Evolutionary conservation across 2,797 vertebrate species (phyloP).

Genomic region (Peromyscus nudipes): DNA sequence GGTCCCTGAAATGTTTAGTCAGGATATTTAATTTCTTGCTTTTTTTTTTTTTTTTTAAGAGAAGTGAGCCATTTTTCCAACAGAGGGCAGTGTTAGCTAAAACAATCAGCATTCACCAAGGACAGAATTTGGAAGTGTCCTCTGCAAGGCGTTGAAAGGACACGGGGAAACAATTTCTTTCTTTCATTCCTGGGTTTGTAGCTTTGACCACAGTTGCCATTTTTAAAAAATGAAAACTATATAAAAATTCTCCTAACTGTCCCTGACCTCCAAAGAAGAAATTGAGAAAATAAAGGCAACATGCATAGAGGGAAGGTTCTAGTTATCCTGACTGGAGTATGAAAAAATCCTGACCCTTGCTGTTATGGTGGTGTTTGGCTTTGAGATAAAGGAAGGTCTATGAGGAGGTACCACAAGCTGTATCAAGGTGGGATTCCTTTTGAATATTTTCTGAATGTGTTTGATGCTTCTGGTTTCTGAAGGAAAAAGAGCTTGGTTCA

Average conservation of each 20-base stretch:
- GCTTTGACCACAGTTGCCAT: conserved; percentile 69
- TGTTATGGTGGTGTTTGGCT: not conserved
- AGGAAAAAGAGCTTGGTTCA: not conserved
- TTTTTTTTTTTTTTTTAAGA: not conserved
- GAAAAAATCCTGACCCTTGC: not conserved
- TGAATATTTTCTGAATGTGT: not conserved
- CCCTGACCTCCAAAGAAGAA: conserved; percentile 52
- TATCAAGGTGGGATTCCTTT: not conserved
- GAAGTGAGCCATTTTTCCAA: conserved; percentile 70
- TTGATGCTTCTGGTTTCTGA: not conserved
- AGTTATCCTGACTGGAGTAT: not conserved
- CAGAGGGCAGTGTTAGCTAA: conserved; percentile 88
- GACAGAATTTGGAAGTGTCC: not conserved
- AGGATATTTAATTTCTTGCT: conserved; percentile 32
- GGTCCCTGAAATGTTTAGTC: not conserved
- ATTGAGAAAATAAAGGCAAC: conserved; percentile 52
- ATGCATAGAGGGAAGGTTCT: not conserved
- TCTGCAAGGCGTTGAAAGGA: conserved; percentile 75
- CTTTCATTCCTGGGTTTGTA: conserved; percentile 73
- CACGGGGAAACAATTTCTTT: conserved; percentile 73
- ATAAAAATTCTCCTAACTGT: not conserved
- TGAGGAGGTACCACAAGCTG: not conserved
- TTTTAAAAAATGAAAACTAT: conserved; percentile 70
- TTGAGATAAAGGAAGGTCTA: not conserved
- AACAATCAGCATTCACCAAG: not conserved